These are phyloP conservation scores for Myotis lucifugus DNA, from an alignment of 2,113 vertebrate species.

Conservation along the genomic window DNA sequence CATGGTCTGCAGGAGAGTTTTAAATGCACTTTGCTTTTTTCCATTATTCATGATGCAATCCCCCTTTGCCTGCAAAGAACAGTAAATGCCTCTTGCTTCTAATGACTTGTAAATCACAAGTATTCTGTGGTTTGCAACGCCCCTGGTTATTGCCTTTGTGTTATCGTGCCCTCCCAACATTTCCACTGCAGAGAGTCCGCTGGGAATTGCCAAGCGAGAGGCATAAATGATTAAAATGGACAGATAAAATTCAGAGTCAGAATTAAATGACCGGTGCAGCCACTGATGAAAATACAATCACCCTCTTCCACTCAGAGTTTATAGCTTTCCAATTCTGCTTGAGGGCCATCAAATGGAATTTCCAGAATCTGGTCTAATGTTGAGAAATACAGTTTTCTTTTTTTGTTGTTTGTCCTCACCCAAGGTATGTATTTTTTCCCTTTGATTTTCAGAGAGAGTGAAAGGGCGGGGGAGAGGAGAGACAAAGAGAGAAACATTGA, in stretches of 20 bases:
- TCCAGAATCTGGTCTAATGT: neutral
- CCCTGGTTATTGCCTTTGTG: slow-evolving; percentile 66
- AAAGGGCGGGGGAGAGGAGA: no score
- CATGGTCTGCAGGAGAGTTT: slow-evolving; percentile 23
- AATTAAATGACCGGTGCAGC: slow-evolving; percentile 62
- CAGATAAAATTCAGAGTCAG: slow-evolving; percentile 73
- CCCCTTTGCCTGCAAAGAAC: slow-evolving; percentile 57
- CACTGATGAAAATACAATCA: slow-evolving; percentile 24
- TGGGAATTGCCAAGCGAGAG: slow-evolving; percentile 65
- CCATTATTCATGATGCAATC: slow-evolving; percentile 73
- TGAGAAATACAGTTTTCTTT: neutral
- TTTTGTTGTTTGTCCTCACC: no score
- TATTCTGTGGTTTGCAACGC: slow-evolving; percentile 71
- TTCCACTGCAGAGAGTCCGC: slow-evolving; percentile 65
- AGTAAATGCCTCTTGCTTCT: slow-evolving; percentile 72
- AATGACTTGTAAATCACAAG: slow-evolving; percentile 69
- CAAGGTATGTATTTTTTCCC: no score
- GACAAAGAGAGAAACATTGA: no score
- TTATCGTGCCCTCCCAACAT: slow-evolving; percentile 58
- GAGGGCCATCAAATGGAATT: slow-evolving; percentile 46
- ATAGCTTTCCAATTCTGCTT: slow-evolving; percentile 48
- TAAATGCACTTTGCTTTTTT: slow-evolving; percentile 67
- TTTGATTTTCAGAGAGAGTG: no score
- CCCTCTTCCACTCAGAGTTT: slow-evolving; percentile 31
- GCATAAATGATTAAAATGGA: slow-evolving; percentile 68